A percentile compares a stretch with the other conserved stretches of the same genome.
These are phyloP conservation scores for Amiota communis DNA, from an alignment of 2,888 invertebrate genomes.

Conservation along the genomic window DNA sequence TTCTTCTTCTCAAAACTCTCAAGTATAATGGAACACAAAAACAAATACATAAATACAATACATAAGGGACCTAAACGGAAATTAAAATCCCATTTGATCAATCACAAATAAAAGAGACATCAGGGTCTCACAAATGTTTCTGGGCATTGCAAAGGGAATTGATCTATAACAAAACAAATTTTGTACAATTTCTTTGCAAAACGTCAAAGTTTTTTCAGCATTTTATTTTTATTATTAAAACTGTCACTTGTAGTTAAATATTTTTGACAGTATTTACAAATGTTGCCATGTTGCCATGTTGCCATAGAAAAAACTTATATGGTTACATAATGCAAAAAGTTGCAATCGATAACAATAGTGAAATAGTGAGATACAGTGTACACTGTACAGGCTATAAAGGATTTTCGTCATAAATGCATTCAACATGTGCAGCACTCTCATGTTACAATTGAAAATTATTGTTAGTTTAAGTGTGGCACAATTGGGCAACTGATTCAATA, in stretches of 20 bases:
- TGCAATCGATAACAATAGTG: no score
- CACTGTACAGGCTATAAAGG: no score
- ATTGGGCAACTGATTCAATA: no score
- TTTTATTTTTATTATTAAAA: background rate
- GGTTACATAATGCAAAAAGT: no score
- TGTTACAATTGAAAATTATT: background rate
- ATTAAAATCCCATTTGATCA: background rate
- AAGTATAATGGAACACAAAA: background rate
- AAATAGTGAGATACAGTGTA: no score
- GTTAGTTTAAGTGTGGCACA: no score
- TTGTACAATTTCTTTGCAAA: no score
- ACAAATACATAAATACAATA: background rate
- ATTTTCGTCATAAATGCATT: no score
- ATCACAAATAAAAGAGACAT: background rate
- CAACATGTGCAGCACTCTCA: background rate
- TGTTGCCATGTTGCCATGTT: no score
- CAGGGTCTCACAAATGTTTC: no score
- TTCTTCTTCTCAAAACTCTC: background rate
- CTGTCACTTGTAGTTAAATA: background rate
- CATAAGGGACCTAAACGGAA: background rate
- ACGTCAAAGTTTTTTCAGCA: no score
- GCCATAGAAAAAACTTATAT: background rate
- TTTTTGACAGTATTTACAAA: conserved; percentile 4
- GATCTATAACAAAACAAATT: no score
- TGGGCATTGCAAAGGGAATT: background rate